These are phyloP conservation scores for Folsomia candida DNA, from an alignment of 2,888 invertebrate genomes.

Conservation along the genomic window DNA sequence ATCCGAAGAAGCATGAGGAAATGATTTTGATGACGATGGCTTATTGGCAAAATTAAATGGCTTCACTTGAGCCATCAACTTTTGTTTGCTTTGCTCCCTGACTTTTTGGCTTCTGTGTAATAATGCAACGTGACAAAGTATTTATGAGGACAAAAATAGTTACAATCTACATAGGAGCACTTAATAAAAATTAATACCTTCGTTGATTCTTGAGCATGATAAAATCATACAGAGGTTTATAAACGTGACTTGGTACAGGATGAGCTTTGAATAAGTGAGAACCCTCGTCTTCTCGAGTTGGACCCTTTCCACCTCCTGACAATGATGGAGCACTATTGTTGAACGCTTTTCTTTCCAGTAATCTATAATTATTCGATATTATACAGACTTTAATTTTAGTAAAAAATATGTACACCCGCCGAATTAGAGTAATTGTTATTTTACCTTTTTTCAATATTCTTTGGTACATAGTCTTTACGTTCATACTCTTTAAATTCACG, in stretches of 20 bases:
- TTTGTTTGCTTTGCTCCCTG: slow-evolving; percentile 47
- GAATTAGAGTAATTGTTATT: no score
- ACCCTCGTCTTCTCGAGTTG: slow-evolving; percentile 20
- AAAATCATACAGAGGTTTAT: slow-evolving; percentile 46
- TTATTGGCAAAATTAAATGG: slow-evolving; percentile 46
- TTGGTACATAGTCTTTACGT: no score
- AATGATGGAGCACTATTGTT: slow-evolving; percentile 46
- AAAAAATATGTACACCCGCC: no score
- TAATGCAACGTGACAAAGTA: not conserved
- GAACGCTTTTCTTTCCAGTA: slow-evolving; percentile 35
- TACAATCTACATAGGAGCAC: not conserved
- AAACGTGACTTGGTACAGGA: slow-evolving; percentile 47
- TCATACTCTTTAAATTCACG: slow-evolving; percentile 30
- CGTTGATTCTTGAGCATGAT: slow-evolving; percentile 48
- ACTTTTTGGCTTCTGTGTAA: slow-evolving; percentile 35
- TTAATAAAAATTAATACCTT: slow-evolving; percentile 29
- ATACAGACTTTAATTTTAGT: not conserved
- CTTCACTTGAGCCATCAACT: slow-evolving; percentile 47
- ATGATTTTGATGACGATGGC: not conserved
- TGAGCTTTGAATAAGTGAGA: slow-evolving; percentile 37
- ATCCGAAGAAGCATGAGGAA: no score
- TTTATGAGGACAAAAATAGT: not conserved
- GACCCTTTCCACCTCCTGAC: slow-evolving; percentile 9
- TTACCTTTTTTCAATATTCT: slow-evolving; percentile 45
- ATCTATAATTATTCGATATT: slow-evolving; percentile 3